A percentile compares a stretch with the other conserved stretches of the same genome.
Evolutionary conservation across 2,888 invertebrate genomes (phyloP).

Genomic region (Dynastes hyllus): DNA sequence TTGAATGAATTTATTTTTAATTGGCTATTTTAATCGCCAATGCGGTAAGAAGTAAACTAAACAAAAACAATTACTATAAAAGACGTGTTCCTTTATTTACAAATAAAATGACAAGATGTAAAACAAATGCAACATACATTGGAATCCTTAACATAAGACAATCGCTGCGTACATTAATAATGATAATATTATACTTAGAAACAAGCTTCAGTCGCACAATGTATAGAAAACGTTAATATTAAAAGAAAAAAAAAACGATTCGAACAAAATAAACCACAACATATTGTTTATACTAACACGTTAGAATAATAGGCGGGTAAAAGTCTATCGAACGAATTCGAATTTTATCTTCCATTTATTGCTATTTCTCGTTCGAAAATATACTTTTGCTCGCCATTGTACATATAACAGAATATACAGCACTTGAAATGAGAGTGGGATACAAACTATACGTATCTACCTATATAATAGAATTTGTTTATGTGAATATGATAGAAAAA

Average conservation of each 20-base stretch:
- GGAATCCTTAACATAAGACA: background rate
- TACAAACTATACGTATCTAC: conserved; percentile 25
- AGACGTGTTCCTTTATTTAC: conserved; percentile 29
- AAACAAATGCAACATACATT: conserved; percentile 15
- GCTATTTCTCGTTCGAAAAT: background rate
- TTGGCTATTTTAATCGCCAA: background rate
- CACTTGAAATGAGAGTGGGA: background rate
- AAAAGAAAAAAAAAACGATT: background rate
- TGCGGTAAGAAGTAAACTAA: background rate
- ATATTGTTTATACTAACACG: background rate
- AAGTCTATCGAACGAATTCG: background rate
- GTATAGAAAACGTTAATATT: conserved; percentile 6
- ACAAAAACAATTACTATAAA: conserved; percentile 15
- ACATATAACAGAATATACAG: conserved; percentile 4
- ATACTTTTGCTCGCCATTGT: background rate
- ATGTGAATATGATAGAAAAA: conserved; percentile 29
- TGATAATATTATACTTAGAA: conserved; percentile 19
- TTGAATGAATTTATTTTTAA: too few relatives aligned
- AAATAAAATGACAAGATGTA: conserved; percentile 36
- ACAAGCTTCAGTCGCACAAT: conserved; percentile 29
- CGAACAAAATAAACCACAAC: background rate
- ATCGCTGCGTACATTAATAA: conserved; percentile 2
- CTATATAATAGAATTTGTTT: conserved; percentile 12
- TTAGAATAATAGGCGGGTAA: background rate
- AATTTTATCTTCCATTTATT: background rate